phyloP scores from a whole-genome alignment of 2,888 invertebrate species.

The Dicyrtomina minuta region DNA sequence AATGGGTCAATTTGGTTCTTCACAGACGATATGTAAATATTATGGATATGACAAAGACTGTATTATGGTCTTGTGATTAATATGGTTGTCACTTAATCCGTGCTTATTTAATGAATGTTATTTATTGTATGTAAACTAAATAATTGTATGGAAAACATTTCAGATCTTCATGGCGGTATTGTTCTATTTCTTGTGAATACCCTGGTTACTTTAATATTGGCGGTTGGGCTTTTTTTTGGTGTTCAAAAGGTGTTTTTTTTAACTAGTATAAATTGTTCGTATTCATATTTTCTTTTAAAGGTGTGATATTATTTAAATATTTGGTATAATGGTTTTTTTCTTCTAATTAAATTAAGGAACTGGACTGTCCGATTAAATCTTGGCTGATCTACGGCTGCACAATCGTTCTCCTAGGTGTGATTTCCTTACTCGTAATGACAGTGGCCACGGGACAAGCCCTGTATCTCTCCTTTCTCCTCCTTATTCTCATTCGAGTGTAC shows the following conservation, averaged over 20 bases:
- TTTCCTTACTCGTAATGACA: constrained; percentile 46
- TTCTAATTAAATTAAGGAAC: constrained; percentile 36
- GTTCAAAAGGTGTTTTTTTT: constrained; percentile 43
- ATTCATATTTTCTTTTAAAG: too few relatives aligned
- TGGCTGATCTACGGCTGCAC: constrained; percentile 51
- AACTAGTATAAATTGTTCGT: background rate
- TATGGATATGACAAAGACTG: too few relatives aligned
- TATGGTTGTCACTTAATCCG: too few relatives aligned
- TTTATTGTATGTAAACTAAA: too few relatives aligned
- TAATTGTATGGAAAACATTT: too few relatives aligned
- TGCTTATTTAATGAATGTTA: too few relatives aligned
- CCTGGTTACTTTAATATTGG: constrained; percentile 43
- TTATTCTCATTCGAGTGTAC: constrained; percentile 46
- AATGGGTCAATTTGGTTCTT: too few relatives aligned
- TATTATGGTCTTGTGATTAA: too few relatives aligned
- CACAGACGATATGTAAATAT: too few relatives aligned
- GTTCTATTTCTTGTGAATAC: constrained; percentile 46
- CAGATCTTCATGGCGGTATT: constrained; percentile 48
- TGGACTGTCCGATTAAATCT: constrained; percentile 50
- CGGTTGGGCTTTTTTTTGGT: constrained; percentile 48
- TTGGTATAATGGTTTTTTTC: background rate
- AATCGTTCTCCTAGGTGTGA: constrained; percentile 45
- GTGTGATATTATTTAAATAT: background rate
- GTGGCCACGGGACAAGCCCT: constrained; percentile 41
- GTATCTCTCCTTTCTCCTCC: constrained; percentile 40